phyloP scores from a whole-genome alignment of 2,797 vertebrate species.

The Danio albolineatus region DNA sequence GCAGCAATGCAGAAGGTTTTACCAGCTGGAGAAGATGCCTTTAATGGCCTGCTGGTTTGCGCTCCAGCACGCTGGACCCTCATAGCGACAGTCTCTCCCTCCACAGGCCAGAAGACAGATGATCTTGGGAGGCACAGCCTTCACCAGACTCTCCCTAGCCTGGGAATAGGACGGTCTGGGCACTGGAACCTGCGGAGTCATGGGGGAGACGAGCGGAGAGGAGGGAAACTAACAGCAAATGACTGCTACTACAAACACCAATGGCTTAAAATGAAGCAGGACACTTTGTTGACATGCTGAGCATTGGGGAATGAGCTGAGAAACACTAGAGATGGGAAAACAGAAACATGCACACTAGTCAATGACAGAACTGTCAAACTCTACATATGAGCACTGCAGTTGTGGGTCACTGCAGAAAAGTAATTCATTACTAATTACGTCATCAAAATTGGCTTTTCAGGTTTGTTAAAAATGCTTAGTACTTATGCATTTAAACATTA shows the following conservation, averaged over 20 bases:
- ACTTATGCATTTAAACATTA: too few species aligned
- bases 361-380: not conserved
- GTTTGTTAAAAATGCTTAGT: too few species aligned
- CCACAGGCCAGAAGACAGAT: constrained; percentile 85
- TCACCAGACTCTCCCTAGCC: constrained; percentile 83
- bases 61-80: constrained; percentile 82
- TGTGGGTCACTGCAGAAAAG: too few species aligned
- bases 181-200: constrained; percentile 71
- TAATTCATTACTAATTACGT: too few species aligned
- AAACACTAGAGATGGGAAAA: not conserved
- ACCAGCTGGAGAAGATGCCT: constrained; percentile 86
- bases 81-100: constrained; percentile 83
- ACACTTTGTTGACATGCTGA: not conserved
- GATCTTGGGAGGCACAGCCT: constrained; percentile 78
- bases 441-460: too few species aligned
- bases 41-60: constrained; percentile 80
- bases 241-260: not conserved
- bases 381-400: not conserved
- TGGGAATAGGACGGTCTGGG: constrained; percentile 83
- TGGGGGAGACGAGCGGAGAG: constrained; percentile 2
- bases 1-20: constrained; percentile 39
- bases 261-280: not conserved
- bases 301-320: not conserved
- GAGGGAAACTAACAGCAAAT: constrained; percentile 23
- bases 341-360: constrained; percentile 3